These are phyloP conservation scores for Pogonognathellus flavescens DNA, from an alignment of 1,140 invertebrate genomes.

Conservation along the genomic window DNA sequence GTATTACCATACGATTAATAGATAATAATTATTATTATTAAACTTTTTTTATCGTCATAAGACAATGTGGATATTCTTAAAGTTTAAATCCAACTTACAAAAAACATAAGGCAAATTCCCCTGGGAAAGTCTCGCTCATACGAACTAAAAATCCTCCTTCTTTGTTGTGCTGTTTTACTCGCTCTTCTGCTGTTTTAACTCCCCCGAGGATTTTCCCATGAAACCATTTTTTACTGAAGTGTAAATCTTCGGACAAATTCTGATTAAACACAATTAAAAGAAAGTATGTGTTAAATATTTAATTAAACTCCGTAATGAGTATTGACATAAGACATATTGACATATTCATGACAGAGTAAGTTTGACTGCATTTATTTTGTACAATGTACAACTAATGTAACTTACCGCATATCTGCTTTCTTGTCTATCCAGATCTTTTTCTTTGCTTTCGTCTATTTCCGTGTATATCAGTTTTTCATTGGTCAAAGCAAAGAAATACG, in stretches of 20 bases:
- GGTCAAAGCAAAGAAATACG: constrained; percentile 94
- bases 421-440: not conserved
- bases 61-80: not conserved
- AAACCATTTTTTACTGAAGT: constrained; percentile 95
- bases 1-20: too few species aligned
- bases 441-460: constrained; percentile 72
- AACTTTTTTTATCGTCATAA: too few species aligned
- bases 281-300: too few species aligned
- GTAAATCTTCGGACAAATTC: constrained; percentile 80
- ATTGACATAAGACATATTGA: too few species aligned
- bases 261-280: not conserved
- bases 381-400: not conserved
- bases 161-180: constrained; percentile 81
- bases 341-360: too few species aligned
- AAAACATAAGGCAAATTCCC: constrained; percentile 95
- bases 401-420: not conserved
- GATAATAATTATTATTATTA: too few species aligned
- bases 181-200: constrained; percentile 81
- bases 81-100: constrained; percentile 72
- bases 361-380: too few species aligned
- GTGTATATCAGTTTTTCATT: constrained; percentile 90
- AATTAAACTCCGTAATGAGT: too few species aligned
- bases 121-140: constrained; percentile 94
- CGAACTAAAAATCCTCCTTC: constrained; percentile 87
- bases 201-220: constrained; percentile 83